These are phyloP conservation scores for Drosophila melanica DNA, from an alignment of 1,140 invertebrate genomes.

Conservation along the genomic window DNA sequence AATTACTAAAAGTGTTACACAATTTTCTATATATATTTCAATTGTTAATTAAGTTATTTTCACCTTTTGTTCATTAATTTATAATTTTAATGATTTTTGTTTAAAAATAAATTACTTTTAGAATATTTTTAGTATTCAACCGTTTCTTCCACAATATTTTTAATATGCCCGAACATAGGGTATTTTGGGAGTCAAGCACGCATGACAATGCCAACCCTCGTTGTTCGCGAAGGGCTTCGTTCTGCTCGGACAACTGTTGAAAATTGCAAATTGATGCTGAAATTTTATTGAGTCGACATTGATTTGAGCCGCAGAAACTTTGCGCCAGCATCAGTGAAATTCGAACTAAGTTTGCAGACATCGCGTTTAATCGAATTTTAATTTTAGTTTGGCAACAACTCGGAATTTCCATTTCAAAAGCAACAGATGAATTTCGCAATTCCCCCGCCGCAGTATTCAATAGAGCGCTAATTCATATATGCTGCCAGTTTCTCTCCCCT, in stretches of 20 bases:
- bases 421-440: neutral
- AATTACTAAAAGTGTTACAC: too few relatives aligned
- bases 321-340: slow-evolving; percentile 11
- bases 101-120: too few relatives aligned
- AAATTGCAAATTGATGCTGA: slow-evolving; percentile 53
- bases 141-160: neutral
- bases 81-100: too few relatives aligned
- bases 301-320: slow-evolving; percentile 43
- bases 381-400: neutral
- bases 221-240: slow-evolving; percentile 9
- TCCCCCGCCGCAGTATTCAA: slow-evolving; percentile 2
- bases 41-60: too few relatives aligned
- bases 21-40: too few relatives aligned
- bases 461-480: slow-evolving; percentile 26
- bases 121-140: too few relatives aligned
- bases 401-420: neutral
- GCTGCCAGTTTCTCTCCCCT: neutral
- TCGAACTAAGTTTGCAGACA: slow-evolving; percentile 34
- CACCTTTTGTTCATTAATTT: too few relatives aligned
- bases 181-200: slow-evolving; percentile 40
- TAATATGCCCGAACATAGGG: slow-evolving; percentile 1
- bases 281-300: slow-evolving; percentile 41
- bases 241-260: slow-evolving; percentile 56
- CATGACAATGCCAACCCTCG: slow-evolving; percentile 49
- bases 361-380: slow-evolving; percentile 6